Base-by-base conservation (phyloP, 1,140 invertebrate genomes). In the Zelostemma sp. region DNA sequence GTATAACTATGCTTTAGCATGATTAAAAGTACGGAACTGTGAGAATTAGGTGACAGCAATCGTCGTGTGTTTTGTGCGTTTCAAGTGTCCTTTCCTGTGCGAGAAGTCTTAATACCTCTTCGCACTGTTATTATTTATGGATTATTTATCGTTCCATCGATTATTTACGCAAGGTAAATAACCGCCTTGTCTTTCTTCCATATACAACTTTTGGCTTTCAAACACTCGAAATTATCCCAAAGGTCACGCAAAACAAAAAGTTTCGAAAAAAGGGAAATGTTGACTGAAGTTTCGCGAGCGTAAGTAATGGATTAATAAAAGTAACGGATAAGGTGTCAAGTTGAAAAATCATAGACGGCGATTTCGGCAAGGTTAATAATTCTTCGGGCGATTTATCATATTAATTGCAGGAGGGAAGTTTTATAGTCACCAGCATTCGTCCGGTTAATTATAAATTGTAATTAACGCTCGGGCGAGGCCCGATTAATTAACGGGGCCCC, bases 371-470 rank as follows among this genome's bases (percentile, higher is more conserved):
- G 48, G 64, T 64, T 70, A 73, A 77, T 74, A 81, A 81, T 81
- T 78, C 77, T 68, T 56, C 49, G 75, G 78, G 76, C 80, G 76
- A 83, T 83, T 80, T 80, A 82, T 83, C 80, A 82, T 75, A 77
- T 78, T 81, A 81, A 82, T 82, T 81, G 78, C 76, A 59, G 46
- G 51, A 72, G 73, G 41, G 33, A 55, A 66, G 43, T 62, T 60
- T 68, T 53, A 45, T 65, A 58, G 56, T 38, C 47, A 48, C 43
- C 47, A 63, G 58, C 53, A 51, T 64, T 64, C 68, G 66, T 65
- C 57, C 59, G 58, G 55, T 84, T 84, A 82, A 84, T 84, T 84
- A 82, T 83, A 83, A 84, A 83, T 81, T 81, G 82, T 84, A 84
- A 84, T 84, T 83, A 84, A 77, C 74, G 74, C 72, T 74, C 69